A percentile compares a stretch with the other conserved stretches of the same genome.
These are phyloP conservation scores for Gymnarchus niloticus DNA, from an alignment of 2,113 vertebrate species.

Conservation along the genomic window DNA sequence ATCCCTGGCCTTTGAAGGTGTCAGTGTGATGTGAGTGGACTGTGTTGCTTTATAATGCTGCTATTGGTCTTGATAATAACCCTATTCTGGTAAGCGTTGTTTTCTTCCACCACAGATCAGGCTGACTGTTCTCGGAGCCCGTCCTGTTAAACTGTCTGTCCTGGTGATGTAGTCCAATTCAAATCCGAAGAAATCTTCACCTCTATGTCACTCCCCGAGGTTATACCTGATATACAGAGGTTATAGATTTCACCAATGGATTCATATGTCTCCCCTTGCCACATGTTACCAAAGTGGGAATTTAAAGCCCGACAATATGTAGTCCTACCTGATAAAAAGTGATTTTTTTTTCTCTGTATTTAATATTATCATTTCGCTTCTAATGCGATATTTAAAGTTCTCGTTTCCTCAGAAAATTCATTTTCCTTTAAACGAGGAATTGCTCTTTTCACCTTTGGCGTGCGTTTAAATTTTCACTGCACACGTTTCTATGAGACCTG, in stretches of 20 bases:
- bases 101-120: slow-evolving; percentile 27
- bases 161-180: slow-evolving; percentile 13
- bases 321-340: not conserved
- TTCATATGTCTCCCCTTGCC: not conserved
- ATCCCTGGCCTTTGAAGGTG: not conserved
- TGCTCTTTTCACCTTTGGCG: not conserved
- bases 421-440: not conserved
- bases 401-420: not conserved
- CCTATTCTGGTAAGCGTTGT: slow-evolving; percentile 5
- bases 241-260: not conserved
- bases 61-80: not conserved
- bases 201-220: not conserved
- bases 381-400: not conserved
- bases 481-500: too few species aligned
- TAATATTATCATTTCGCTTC: not conserved
- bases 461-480: not conserved
- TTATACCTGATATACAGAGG: not conserved
- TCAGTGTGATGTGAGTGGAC: not conserved
- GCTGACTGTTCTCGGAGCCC: slow-evolving; percentile 38
- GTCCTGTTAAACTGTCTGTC: slow-evolving; percentile 20
- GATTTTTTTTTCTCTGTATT: not conserved
- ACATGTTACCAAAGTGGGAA: not conserved
- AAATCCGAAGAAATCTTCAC: not conserved
- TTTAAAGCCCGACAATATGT: not conserved
- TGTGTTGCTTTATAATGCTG: slow-evolving; percentile 27